Conservation (phyloP, 1,140 invertebrate genomes). For the Caerostris darwini region DNA sequence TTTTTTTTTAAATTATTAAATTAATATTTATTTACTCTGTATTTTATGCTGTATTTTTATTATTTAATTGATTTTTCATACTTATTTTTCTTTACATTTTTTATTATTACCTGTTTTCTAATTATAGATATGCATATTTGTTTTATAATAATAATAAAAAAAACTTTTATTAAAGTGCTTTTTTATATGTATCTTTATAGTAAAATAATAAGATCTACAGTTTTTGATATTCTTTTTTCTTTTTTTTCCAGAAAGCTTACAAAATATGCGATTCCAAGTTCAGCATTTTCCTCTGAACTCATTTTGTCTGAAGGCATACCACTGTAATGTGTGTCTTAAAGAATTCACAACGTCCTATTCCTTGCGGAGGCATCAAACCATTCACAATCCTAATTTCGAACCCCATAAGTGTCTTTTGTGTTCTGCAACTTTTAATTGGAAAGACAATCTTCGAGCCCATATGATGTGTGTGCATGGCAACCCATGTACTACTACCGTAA, state of each 20-base stretch:
- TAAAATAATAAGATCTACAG: no score
- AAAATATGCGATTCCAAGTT: conserved; percentile 28
- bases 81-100: neutral
- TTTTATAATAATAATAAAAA: neutral
- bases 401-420: conserved; percentile 66
- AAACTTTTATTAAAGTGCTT: no score
- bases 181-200: no score
- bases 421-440: conserved; percentile 71
- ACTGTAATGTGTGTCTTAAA: conserved; percentile 69
- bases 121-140: neutral
- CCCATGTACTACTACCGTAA: neutral
- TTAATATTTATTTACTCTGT: neutral
- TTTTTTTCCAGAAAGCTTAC: conserved; percentile 40
- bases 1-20: neutral
- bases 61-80: neutral
- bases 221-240: neutral
- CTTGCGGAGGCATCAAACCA: conserved; percentile 70
- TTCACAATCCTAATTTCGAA: conserved; percentile 76
- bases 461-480: conserved; percentile 73
- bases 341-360: conserved; percentile 74
- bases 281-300: neutral
- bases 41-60: neutral
- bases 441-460: conserved; percentile 76
- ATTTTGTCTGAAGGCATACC: conserved; percentile 47
- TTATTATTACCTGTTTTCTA: neutral